A percentile compares a stretch with the other conserved stretches of the same genome.
Conservation (phyloP, 2,797 vertebrate species). For the Danio albolineatus region DNA sequence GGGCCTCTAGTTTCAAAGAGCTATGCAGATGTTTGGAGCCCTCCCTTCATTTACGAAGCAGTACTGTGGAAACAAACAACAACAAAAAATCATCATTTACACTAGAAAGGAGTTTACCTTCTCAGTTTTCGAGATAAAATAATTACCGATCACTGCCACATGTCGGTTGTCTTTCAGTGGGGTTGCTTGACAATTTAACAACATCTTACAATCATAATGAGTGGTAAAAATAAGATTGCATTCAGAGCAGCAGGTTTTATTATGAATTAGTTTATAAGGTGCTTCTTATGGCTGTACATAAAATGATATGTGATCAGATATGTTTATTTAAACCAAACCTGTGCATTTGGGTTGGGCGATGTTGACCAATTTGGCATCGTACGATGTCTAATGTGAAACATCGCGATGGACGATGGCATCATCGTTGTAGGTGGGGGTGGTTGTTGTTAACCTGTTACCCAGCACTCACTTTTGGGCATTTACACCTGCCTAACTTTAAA, state of each 20-base stretch:
- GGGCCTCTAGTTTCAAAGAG: conserved; percentile 30
- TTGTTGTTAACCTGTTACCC: too few relatives aligned
- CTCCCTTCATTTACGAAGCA: conserved; percentile 34
- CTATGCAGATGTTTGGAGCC: conserved; percentile 52
- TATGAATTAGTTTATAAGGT: background rate
- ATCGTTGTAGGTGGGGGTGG: too few relatives aligned
- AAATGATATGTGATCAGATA: background rate
- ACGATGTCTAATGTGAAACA: too few relatives aligned
- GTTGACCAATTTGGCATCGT: too few relatives aligned
- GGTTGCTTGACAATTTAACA: background rate
- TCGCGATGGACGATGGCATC: too few relatives aligned
- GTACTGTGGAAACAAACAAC: background rate
- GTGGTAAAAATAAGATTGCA: background rate
- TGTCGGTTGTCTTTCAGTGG: background rate
- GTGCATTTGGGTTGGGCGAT: too few relatives aligned
- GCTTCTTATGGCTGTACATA: background rate
- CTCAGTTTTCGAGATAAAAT: background rate
- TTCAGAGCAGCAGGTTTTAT: background rate
- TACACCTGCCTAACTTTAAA: too few relatives aligned
- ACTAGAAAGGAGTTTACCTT: background rate
- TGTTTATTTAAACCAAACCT: background rate
- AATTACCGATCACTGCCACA: background rate
- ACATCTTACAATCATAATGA: too few relatives aligned
- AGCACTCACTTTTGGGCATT: too few relatives aligned
- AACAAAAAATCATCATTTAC: conserved; percentile 13